Evolutionary conservation across 2,113 vertebrate genomes (phyloP).

Genomic region (Toxostoma redivivum): DNA sequence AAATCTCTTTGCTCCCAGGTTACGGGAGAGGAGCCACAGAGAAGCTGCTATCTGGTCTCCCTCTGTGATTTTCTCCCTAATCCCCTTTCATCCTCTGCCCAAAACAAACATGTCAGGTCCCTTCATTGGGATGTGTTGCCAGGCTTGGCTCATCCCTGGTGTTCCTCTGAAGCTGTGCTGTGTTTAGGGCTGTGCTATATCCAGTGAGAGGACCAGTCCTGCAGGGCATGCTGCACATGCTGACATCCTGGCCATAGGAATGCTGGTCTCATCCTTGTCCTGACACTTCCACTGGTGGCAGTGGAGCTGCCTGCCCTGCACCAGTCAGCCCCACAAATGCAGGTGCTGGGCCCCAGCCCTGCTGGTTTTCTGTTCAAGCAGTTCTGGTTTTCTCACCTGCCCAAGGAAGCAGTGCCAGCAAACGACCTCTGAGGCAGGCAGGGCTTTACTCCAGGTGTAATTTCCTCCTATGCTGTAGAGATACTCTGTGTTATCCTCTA

Average conservation of each 20-base stretch:
- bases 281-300: rapidly evolving
- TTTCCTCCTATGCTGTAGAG: rapidly evolving
- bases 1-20: not conserved
- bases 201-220: not conserved
- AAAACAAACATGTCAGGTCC: not conserved
- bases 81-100: not conserved
- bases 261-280: not conserved
- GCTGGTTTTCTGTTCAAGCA: not conserved
- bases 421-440: rapidly evolving
- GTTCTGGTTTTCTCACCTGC: not conserved
- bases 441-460: not conserved
- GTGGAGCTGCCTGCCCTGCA: rapidly evolving
- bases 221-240: rapidly evolving
- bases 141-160: not conserved
- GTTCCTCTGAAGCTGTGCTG: not conserved
- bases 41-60: not conserved
- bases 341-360: not conserved
- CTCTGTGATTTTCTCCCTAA: not conserved
- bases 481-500: not conserved
- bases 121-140: not conserved
- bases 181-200: rapidly evolving
- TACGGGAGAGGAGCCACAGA: not conserved
- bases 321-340: not conserved
- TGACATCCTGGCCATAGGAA: rapidly evolving
- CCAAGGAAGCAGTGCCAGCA: not conserved